Evolutionary conservation across 2,888 invertebrate genomes (phyloP).

Genomic region (Dynastes hyllus): DNA sequence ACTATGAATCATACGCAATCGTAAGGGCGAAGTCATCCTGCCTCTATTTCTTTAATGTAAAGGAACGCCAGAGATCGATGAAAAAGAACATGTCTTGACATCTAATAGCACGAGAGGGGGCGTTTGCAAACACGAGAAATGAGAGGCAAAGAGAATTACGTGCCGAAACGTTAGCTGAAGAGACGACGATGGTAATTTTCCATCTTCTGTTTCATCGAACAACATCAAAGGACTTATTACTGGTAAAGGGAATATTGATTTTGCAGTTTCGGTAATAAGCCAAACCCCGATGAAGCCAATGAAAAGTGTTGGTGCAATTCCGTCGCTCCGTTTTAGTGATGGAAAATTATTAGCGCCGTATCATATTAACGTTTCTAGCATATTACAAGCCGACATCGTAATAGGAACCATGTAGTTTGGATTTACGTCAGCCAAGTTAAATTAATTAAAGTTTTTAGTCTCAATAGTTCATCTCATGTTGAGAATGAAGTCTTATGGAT

Average conservation of each 20-base stretch:
- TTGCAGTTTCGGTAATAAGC: constrained; percentile 36
- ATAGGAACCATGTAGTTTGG: background rate
- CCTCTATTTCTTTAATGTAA: too few species aligned
- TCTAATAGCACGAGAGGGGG: background rate
- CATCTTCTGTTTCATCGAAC: constrained; percentile 48
- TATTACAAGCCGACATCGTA: background rate
- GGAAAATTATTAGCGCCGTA: background rate
- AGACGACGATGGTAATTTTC: constrained; percentile 41
- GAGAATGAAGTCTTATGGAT: too few species aligned
- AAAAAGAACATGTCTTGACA: background rate
- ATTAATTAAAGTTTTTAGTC: background rate
- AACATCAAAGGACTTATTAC: constrained; percentile 47
- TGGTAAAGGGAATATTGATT: constrained; percentile 35
- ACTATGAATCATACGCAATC: too few species aligned
- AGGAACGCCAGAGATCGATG: background rate
- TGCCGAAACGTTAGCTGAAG: background rate
- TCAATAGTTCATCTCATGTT: too few species aligned
- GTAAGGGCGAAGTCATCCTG: too few species aligned
- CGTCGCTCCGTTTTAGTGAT: background rate
- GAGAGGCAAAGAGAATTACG: constrained; percentile 21
- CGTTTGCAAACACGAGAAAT: constrained; percentile 8
- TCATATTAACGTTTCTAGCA: background rate
- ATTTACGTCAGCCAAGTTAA: background rate
- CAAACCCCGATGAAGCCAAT: background rate
- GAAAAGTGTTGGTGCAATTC: constrained; percentile 3